Evolutionary conservation across 2,797 vertebrate genomes (phyloP).

Genomic region (Otolemur crassicaudatus): DNA sequence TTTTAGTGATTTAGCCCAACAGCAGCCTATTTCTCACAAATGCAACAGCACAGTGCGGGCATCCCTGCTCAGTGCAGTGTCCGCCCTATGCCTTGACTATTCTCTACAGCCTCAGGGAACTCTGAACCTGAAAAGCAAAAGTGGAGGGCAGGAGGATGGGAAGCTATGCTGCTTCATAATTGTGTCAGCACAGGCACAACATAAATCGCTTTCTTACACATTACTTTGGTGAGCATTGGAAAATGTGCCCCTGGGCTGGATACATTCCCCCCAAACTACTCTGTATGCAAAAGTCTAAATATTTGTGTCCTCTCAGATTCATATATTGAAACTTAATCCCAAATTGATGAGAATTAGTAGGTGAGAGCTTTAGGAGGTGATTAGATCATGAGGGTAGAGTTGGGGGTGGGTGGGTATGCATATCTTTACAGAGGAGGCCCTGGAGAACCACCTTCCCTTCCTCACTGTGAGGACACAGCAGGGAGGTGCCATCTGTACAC

Average conservation of each 20-base stretch:
- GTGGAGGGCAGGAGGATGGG: too few relatives aligned
- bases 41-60: not conserved
- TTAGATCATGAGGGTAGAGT: not conserved
- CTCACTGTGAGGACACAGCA: not conserved
- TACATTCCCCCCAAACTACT: not conserved
- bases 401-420: accelerated
- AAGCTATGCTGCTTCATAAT: not conserved
- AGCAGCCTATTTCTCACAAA: not conserved
- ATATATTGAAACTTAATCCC: not conserved
- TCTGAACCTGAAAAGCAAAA: not conserved
- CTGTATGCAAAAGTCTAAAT: not conserved
- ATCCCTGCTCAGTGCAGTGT: not conserved
- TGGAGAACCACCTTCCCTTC: not conserved
- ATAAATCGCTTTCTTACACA: not conserved
- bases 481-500: not conserved
- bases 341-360: not conserved
- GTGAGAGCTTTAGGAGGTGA: not conserved
- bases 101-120: not conserved
- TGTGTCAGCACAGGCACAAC: not conserved
- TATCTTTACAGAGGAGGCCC: not conserved
- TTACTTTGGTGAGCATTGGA: not conserved
- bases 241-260: not conserved
- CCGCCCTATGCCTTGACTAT: not conserved
- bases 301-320: not conserved
- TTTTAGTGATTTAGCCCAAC: not conserved